Base-by-base conservation (phyloP, 2,797 vertebrate species). In the Cynopterus sphinx region DNA sequence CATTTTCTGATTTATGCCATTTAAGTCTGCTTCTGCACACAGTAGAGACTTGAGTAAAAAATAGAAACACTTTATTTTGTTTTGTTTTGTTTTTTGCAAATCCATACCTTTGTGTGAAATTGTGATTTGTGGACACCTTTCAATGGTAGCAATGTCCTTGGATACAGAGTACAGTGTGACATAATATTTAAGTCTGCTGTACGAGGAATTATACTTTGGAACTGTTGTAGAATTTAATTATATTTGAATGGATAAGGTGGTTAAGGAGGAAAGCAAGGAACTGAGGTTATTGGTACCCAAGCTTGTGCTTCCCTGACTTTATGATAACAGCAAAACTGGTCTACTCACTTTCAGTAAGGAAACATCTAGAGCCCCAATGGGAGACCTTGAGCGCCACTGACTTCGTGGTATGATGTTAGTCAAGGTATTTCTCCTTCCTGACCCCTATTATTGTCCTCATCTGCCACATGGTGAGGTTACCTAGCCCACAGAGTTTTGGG, bases 1-100 rank as follows among this genome's bases (percentile, higher is more conserved):
- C 83, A 85, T 96, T 95, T 97, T 97, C 93, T 97, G 95, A 85
- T 96, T 97, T 91, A 95, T 90, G 8, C 53, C 96, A 95, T 87
- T 83, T 90, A 24, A 49, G 33, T 91, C 89, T 87, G 68, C n/a
- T 95, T 91, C 31, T 89, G 51, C 75, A 75, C 57, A 33, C 19
- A 55, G 22, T 73, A 74, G 61, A 95, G 61, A 21, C 51, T 36
- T 96, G 51, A 39, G 4, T 16, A 92, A 86, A 85, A 91, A 94
- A 79, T 17, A 96, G 70, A 71, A 84, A 96, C 96, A 75, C 3
- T 59, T 65, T 75, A 59, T 41, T 41, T 6, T 24, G 71, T 71
- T 22, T 65, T 36, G 41, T 53, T 59, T 75, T 39, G 9, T 16
- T 41, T 22, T 51, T 36, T 51, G 16, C 1, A 77, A 86, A 77